Evolutionary conservation across 2,113 vertebrate genomes (phyloP).

Genomic region (Gambusia holbrooki): DNA sequence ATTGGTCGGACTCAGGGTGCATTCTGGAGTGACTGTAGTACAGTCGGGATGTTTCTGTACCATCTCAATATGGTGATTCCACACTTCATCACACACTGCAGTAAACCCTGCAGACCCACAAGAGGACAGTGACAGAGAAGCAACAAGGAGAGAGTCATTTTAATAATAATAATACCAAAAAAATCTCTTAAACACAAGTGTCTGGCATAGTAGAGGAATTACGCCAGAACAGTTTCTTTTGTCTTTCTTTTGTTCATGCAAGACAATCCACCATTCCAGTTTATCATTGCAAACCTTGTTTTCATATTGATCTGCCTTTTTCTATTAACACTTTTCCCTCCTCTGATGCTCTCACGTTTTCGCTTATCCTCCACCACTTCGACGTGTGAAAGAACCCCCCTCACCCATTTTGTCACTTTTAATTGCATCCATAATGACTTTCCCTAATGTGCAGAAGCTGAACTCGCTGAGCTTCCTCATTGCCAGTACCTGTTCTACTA

Average conservation of each 20-base stretch:
- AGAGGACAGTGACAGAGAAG: conserved; percentile 63
- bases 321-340: conserved; percentile 51
- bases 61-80: conserved; percentile 55
- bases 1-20: conserved; percentile 33
- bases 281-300: conserved; percentile 39
- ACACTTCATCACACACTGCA: conserved; percentile 65
- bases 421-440: conserved; percentile 70
- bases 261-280: conserved; percentile 19
- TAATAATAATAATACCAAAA: conserved; percentile 57
- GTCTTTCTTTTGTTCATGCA: conserved; percentile 34
- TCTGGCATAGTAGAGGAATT: conserved; percentile 74
- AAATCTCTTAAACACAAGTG: conserved; percentile 72
- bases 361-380: conserved; percentile 23
- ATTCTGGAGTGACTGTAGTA: conserved; percentile 40
- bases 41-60: conserved; percentile 61
- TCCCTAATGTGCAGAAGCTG: conserved; percentile 53
- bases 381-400: conserved; percentile 37
- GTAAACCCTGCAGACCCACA: conserved; percentile 66
- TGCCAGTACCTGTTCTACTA: conserved; percentile 49
- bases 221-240: conserved; percentile 47
- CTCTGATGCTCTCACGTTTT: conserved; percentile 42
- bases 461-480: conserved; percentile 28
- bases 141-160: conserved; percentile 61
- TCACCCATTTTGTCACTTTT: conserved; percentile 55
- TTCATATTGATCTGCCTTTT: conserved; percentile 38